Percentiles rank a stretch among this genome's conserved stretches.
Conservation (phyloP, 2,888 invertebrate species). For the Petrolisthes manimaculis region DNA sequence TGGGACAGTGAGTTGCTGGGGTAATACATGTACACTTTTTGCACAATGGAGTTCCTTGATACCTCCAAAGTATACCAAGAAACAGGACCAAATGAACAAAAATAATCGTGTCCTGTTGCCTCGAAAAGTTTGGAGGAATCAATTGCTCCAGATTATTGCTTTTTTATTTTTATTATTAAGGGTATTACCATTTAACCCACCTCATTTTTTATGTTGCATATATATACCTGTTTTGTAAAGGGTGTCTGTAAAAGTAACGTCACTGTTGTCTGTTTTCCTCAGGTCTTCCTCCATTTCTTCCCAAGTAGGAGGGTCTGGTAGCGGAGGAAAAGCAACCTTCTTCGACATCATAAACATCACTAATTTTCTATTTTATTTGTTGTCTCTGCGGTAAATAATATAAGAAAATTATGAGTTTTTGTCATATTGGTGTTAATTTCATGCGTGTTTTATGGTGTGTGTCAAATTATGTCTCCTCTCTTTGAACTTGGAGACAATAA, state of each 20-base stretch:
- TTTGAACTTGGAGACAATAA: too few relatives aligned
- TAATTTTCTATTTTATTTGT: neutral
- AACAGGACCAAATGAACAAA: too few relatives aligned
- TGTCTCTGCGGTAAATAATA: too few relatives aligned
- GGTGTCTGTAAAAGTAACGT: constrained; percentile 16
- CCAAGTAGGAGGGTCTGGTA: constrained; percentile 37
- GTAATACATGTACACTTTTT: neutral
- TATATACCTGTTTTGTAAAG: neutral
- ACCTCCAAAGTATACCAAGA: too few relatives aligned
- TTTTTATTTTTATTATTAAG: neutral
- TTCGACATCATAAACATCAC: constrained; percentile 32
- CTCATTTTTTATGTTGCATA: neutral
- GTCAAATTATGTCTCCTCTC: too few relatives aligned
- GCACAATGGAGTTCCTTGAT: neutral
- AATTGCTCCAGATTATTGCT: neutral
- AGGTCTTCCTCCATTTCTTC: constrained; percentile 52
- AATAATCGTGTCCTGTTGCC: too few relatives aligned
- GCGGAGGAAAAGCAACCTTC: constrained; percentile 27
- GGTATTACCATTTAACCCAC: neutral
- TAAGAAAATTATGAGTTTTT: too few relatives aligned
- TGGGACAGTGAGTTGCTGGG: too few relatives aligned
- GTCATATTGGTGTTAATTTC: too few relatives aligned
- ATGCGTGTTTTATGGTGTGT: too few relatives aligned
- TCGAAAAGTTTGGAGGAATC: too few relatives aligned
- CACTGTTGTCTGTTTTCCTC: constrained; percentile 5